Base-by-base conservation (phyloP, 2,113 vertebrate species). In the Poeciliopsis turrubarensis region DNA sequence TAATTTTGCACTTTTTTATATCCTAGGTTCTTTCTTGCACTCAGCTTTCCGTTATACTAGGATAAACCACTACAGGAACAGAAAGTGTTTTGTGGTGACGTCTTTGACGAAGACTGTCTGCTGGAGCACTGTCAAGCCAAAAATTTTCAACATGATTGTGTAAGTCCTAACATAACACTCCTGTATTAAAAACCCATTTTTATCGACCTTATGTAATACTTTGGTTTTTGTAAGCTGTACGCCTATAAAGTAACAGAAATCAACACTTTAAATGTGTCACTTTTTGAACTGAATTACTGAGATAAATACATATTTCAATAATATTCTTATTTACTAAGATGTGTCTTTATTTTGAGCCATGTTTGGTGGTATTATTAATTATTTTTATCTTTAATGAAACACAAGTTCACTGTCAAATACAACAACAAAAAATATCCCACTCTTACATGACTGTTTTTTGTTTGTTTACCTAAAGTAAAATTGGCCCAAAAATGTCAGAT, bases 401-500 rank as follows among this genome's bases (percentile, higher is more conserved):
- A 19, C 9, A 70, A 69, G 64, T 31, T 19, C 5, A 64, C 25
- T 11, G 39, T 63, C 4, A 31, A 8, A 60, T 57, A 61, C 31
- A 31, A n/a, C n/a, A 63, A 27, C 64, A 65, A 74, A 77, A 17
- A 11, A 37, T 11, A 15, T 66, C 66, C 3, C n/a, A 6, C 44
- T 72, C 34, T 15, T 29, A 41, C 30, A n/a, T 37, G n/a, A 14
- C 17, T 4, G 11, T 44, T 82, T 71, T 75, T 80, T 68, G 65
- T 86, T 75, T 60, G 68, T 60, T 63, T 74, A 44, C 51, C 32
- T 11, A 78, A 54, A 68, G 67, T 62, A 76, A 39, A 88, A 80
- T 29, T n/a, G 68, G 29, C 54, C 69, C 65, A 70, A 89, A 90
- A 85, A 90, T 60, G 44, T 73, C 75, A 82, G 78, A 94, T 91